phyloP scores from a whole-genome alignment of 2,113 vertebrate species.

The Mesitornis unicolor region DNA sequence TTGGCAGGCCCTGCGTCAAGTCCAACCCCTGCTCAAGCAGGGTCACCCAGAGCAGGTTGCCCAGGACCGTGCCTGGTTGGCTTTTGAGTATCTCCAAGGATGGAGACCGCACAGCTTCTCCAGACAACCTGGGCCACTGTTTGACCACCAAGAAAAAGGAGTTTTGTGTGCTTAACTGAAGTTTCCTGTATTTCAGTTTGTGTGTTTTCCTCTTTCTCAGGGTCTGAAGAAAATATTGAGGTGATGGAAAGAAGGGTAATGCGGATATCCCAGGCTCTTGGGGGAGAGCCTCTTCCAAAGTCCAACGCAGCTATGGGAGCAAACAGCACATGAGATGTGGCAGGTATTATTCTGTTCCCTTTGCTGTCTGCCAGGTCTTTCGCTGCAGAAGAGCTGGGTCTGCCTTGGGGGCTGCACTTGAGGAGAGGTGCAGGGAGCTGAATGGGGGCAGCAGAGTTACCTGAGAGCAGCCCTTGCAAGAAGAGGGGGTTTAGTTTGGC shows the following conservation, averaged over 20 bases:
- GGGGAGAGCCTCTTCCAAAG: neutral
- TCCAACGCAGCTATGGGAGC: neutral
- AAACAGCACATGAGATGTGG: fast-evolving
- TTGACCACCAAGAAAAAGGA: fast-evolving
- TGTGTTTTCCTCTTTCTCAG: neutral
- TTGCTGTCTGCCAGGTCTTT: fast-evolving
- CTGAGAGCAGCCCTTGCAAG: neutral
- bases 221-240: neutral
- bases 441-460: too few species aligned
- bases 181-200: neutral
- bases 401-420: neutral
- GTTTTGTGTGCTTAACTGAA: neutral
- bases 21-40: too few species aligned
- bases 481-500: neutral
- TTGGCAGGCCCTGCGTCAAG: too few species aligned
- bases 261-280: neutral
- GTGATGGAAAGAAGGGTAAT: neutral
- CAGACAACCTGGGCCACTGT: neutral
- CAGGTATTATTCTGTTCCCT: neutral
- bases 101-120: neutral
- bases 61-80: fast-evolving
- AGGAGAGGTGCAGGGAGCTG: neutral
- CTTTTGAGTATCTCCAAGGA: neutral
- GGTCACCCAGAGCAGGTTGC: neutral
- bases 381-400: too few species aligned